phyloP scores from a whole-genome alignment of 2,113 vertebrate species.

The Lagenorhynchus albirostris region DNA sequence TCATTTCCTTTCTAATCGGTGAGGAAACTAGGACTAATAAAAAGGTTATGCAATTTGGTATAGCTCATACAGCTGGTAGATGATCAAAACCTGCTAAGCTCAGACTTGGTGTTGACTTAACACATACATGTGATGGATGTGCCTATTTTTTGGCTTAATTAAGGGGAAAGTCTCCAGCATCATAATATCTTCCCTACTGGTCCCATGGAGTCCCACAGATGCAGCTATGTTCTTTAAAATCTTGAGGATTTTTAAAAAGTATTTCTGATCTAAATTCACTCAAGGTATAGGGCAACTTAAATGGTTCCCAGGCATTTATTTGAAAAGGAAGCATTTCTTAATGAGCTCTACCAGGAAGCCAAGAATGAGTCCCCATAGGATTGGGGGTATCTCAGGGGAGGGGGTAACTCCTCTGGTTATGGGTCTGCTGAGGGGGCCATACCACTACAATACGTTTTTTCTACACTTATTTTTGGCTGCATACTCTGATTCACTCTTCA shows the following conservation, averaged over 20 bases:
- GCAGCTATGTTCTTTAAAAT: neutral
- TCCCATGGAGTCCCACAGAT: neutral
- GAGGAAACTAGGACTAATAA: neutral
- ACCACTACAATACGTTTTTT: neutral
- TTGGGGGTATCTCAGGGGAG: neutral
- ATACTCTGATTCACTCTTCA: neutral
- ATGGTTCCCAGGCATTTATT: neutral
- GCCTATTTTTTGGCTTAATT: neutral
- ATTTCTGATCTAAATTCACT: neutral
- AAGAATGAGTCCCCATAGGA: neutral
- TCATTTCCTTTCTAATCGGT: neutral
- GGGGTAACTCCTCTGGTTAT: neutral
- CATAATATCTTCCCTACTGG: neutral
- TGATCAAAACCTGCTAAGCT: neutral
- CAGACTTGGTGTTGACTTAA: neutral
- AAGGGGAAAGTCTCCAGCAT: neutral
- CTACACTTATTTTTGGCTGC: neutral
- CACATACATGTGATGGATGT: neutral
- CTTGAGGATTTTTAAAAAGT: neutral
- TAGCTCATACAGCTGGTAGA: neutral
- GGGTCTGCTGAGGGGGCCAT: neutral
- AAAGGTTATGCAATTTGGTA: constrained; percentile 3
- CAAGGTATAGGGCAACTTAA: neutral
- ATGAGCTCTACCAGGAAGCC: neutral
- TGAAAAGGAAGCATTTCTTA: neutral